Conservation (phyloP, 2,797 vertebrate species). For the Sebastes baramenuke region DNA sequence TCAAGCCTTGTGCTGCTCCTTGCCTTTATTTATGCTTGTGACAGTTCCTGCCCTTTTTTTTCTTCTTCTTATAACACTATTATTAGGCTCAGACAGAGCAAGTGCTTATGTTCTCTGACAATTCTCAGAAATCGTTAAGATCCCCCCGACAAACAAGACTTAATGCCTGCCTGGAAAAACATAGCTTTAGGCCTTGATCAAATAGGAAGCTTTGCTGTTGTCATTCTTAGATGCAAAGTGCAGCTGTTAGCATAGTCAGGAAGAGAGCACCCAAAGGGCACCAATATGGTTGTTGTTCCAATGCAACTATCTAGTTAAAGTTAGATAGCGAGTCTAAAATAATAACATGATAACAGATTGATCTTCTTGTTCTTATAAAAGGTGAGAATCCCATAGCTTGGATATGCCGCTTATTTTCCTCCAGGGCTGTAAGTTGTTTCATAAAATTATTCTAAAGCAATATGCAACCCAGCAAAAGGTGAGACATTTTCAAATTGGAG, state of each 20-base stretch:
- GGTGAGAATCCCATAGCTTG: background rate
- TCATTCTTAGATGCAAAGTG: conserved; percentile 32
- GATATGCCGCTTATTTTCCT: conserved; percentile 1
- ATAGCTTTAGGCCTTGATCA: conserved; percentile 29
- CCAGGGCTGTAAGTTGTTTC: conserved; percentile 1
- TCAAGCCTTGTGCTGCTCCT: conserved; percentile 67
- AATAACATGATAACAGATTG: conserved; percentile 7
- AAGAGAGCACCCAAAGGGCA: conserved; percentile 13
- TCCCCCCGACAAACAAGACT: conserved; percentile 30
- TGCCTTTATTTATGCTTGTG: conserved; percentile 64
- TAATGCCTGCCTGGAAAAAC: conserved; percentile 14
- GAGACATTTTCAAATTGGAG: background rate
- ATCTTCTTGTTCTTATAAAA: conserved; percentile 9
- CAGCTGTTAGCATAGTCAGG: background rate
- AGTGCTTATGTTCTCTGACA: conserved; percentile 34
- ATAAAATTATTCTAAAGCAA: background rate
- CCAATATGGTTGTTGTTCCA: conserved; percentile 1
- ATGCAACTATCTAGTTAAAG: conserved; percentile 1
- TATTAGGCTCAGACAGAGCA: conserved; percentile 43
- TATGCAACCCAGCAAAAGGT: background rate
- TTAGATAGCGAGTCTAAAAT: conserved; percentile 6
- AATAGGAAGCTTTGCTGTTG: conserved; percentile 15
- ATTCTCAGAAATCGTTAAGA: conserved; percentile 43
- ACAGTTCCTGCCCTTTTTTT: conserved; percentile 64
- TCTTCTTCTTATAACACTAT: conserved; percentile 28